These are phyloP conservation scores for Piezodorus guildinii DNA, from an alignment of 1,140 invertebrate genomes.

Conservation along the genomic window DNA sequence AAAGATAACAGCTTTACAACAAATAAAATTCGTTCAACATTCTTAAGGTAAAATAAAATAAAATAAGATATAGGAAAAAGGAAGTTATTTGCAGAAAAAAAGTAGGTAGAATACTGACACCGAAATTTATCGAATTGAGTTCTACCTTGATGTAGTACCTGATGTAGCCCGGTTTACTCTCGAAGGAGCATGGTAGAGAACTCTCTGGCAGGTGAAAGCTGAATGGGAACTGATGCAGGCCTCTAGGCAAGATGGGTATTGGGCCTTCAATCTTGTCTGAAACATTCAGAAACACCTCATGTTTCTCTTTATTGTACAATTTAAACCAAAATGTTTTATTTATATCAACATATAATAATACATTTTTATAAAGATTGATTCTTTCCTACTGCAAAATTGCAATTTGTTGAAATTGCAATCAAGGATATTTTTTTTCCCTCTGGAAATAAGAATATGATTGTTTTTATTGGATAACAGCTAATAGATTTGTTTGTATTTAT, in stretches of 20 bases:
- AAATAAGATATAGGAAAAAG: neutral
- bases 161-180: conserved; percentile 64
- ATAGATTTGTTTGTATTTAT: too few relatives aligned
- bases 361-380: too few relatives aligned
- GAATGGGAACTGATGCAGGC: conserved; percentile 65
- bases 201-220: conserved; percentile 65
- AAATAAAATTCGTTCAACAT: neutral
- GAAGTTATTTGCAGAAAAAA: too few relatives aligned
- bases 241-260: conserved; percentile 63
- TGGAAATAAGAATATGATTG: too few relatives aligned
- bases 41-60: neutral
- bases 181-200: conserved; percentile 67
- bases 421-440: too few relatives aligned
- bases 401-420: too few relatives aligned
- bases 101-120: neutral
- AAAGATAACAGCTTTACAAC: too few relatives aligned
- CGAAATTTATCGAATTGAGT: conserved; percentile 1
- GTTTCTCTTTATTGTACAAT: too few relatives aligned
- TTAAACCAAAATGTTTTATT: too few relatives aligned
- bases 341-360: too few relatives aligned
- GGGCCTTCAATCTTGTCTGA: conserved; percentile 36
- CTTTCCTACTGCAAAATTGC: too few relatives aligned
- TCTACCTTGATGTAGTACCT: conserved; percentile 63
- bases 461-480: too few relatives aligned
- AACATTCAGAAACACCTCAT: neutral